phyloP scores from a whole-genome alignment of 1,140 invertebrate genomes.

The Drosophila mauritiana region DNA sequence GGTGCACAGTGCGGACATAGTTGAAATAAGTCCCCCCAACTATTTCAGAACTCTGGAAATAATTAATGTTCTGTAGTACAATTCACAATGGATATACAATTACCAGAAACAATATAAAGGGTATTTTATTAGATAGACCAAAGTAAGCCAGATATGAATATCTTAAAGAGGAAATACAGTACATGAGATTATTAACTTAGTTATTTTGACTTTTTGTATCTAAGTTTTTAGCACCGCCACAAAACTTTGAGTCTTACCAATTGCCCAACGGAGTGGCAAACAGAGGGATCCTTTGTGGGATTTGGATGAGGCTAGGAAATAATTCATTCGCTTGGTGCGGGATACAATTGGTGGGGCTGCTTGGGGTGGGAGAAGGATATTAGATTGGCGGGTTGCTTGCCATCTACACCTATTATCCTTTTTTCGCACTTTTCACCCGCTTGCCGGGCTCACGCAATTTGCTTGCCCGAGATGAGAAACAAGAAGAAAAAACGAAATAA shows the following conservation, averaged over 20 bases:
- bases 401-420: conserved; percentile 73
- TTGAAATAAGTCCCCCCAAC: too few relatives aligned
- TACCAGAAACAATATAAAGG: too few relatives aligned
- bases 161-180: too few relatives aligned
- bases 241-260: conserved; percentile 53
- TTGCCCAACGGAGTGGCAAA: conserved; percentile 13
- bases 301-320: conserved; percentile 71
- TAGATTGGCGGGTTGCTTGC: conserved; percentile 9
- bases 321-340: conserved; percentile 74
- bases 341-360: conserved; percentile 8
- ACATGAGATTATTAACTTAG: neutral
- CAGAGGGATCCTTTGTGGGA: conserved; percentile 36
- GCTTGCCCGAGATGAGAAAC: conserved; percentile 55
- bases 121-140: too few relatives aligned
- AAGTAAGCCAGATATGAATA: too few relatives aligned
- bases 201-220: neutral
- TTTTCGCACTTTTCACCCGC: conserved; percentile 40
- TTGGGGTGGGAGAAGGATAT: conserved; percentile 4
- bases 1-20: conserved; percentile 9
- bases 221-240: neutral
- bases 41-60: neutral
- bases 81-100: too few relatives aligned
- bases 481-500: conserved; percentile 22
- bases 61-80: neutral
- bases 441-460: conserved; percentile 70